Base-by-base conservation (phyloP, 1,140 invertebrate species). In the Pachyrhynchus sulphureomaculatus region DNA sequence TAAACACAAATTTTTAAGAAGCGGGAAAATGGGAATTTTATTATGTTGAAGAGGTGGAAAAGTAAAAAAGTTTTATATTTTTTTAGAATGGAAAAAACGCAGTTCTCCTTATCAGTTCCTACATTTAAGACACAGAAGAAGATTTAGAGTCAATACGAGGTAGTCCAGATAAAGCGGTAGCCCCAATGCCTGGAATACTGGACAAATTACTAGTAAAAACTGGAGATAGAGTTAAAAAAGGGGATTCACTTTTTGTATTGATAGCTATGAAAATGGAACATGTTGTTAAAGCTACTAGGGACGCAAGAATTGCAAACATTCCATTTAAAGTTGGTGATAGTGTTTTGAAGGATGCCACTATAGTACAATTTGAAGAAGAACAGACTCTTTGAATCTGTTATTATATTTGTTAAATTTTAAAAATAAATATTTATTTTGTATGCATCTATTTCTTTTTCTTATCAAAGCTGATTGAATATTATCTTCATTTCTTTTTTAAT, bases 261-360 rank as follows among this genome's bases (percentile, higher is more conserved):
- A 93, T 96, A 59, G 97, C 97, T 6, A 99, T 99, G 97, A 99
- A 99, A 83, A 99, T 99, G 97, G 97, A 99, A 85, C 89, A 96
- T 77, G 85, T 95, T 1, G 87, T 98, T 2, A 88, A 89, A 70
- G 91, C 95, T 4, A 85, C 87, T 8, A 80, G 82, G 21, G 83
- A 88, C 72, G 93, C 90, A 32, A 82, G 81, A 2, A 83, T 98
- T 9, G 84, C 89, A 44, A 84, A 86, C 2, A 78, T 97, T 34
- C 79, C 86, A 0, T 88, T 85, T 69, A 84, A 86, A 54, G 77
- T 83, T 60, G 95, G 95, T 4, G 90, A 95, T 56, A 93, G 87
- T 65, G 89, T 98, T 6, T 76, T 84, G 1, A 97, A 96, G 77
- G 86, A 91, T 29, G 76, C 80, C 2, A 77, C 79, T 37, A 75